phyloP scores from a whole-genome alignment of 2,113 vertebrate genomes.

The Echinops telfairi region DNA sequence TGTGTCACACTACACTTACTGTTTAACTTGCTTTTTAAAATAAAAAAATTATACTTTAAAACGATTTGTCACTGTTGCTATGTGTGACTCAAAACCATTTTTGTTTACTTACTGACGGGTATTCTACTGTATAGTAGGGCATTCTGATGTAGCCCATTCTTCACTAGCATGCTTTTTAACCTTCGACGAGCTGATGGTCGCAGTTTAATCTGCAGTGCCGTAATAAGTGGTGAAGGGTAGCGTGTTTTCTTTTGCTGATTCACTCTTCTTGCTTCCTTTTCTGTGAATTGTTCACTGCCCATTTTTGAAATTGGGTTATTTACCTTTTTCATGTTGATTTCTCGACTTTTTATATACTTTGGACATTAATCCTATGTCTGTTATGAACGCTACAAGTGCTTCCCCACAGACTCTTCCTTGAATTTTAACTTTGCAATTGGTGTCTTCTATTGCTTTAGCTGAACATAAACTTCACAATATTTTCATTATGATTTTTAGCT shows the following conservation, averaged over 20 bases:
- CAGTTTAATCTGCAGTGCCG: conserved; percentile 29
- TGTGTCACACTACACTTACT: not conserved
- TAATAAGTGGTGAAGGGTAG: not conserved
- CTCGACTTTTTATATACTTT: not conserved
- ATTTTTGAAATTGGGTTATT: not conserved
- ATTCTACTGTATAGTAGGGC: not conserved
- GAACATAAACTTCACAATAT: too few relatives aligned
- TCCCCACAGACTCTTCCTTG: not conserved
- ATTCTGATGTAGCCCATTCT: not conserved
- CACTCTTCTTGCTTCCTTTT: not conserved
- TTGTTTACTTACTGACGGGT: not conserved
- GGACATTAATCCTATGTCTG: not conserved
- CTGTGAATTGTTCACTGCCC: not conserved
- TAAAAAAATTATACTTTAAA: conserved; percentile 7
- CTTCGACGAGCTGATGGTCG: not conserved
- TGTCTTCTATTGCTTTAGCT: not conserved
- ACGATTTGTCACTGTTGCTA: not conserved
- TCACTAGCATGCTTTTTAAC: not conserved
- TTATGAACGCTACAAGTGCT: not conserved
- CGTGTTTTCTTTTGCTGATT: not conserved
- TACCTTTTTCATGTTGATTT: not conserved
- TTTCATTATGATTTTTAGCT: too few relatives aligned
- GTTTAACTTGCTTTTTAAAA: conserved; percentile 17
- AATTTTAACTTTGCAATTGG: conserved; percentile 37
- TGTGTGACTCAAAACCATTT: not conserved